Evolutionary conservation across 2,113 vertebrate species (phyloP).

Genomic region (Helogale parvula): DNA sequence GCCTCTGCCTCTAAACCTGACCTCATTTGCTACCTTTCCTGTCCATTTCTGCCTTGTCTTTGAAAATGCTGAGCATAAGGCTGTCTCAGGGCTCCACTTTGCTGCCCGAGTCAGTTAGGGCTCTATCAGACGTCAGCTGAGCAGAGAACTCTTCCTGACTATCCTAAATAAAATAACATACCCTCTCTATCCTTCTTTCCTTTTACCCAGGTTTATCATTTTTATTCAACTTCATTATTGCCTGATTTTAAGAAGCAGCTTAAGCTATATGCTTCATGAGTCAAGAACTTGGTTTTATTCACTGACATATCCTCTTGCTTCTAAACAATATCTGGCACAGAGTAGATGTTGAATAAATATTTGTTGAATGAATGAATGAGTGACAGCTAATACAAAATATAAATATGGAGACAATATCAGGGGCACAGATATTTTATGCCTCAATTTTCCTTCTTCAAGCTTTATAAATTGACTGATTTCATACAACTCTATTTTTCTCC

Average conservation of each 20-base stretch:
- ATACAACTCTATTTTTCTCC: neutral
- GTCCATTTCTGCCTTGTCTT: neutral
- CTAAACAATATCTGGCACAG: neutral
- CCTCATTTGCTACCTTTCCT: neutral
- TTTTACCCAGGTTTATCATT: neutral
- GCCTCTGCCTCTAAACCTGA: neutral
- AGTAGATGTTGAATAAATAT: slow-evolving; percentile 27
- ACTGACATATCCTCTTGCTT: neutral
- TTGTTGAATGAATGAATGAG: neutral
- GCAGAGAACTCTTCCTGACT: neutral
- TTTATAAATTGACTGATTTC: neutral
- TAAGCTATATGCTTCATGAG: neutral
- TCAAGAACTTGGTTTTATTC: neutral
- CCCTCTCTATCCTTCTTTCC: neutral
- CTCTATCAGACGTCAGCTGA: neutral
- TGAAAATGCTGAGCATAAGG: neutral
- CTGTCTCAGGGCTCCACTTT: neutral
- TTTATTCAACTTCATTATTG: neutral
- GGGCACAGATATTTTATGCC: neutral
- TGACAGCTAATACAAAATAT: neutral
- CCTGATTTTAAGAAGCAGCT: slow-evolving; percentile 26
- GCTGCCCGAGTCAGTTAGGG: neutral
- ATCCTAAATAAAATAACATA: neutral
- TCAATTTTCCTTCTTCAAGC: neutral
- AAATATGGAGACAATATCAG: neutral